These are phyloP conservation scores for Lucinisca nassula DNA, from an alignment of 2,888 invertebrate species.

Conservation along the genomic window DNA sequence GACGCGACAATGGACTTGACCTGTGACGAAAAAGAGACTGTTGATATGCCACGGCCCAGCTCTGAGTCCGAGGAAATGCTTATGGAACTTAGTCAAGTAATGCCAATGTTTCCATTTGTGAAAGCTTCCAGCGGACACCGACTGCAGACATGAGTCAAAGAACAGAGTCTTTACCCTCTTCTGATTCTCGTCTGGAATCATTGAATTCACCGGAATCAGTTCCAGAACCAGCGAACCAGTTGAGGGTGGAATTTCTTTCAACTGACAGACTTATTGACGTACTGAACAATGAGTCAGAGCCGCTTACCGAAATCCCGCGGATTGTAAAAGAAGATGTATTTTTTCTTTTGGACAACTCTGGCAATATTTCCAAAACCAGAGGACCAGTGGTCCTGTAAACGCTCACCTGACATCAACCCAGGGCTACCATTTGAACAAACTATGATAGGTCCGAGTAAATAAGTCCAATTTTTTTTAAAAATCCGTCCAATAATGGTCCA, in stretches of 20 bases:
- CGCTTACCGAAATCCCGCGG: neutral
- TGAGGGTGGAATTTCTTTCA: neutral
- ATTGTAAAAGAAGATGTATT: neutral
- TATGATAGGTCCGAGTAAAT: too few species aligned
- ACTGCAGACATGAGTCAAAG: neutral
- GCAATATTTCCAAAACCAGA: neutral
- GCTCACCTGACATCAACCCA: too few species aligned
- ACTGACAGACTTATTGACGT: neutral
- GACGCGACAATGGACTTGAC: neutral
- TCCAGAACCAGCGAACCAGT: neutral
- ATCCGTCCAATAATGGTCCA: too few species aligned
- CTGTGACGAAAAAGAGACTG: neutral
- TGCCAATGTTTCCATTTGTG: too few species aligned
- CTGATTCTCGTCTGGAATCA: neutral
- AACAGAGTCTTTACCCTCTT: neutral
- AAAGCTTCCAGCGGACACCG: neutral
- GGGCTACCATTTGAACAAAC: too few species aligned
- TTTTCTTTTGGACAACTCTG: neutral
- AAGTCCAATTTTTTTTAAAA: too few species aligned
- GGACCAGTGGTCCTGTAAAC: too few species aligned
- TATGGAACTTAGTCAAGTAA: too few species aligned
- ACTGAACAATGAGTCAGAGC: neutral
- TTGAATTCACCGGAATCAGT: too few species aligned
- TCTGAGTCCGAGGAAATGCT: too few species aligned
- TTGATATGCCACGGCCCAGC: neutral